Conservation (phyloP, 1,140 invertebrate genomes). For the Matsumurasca onukii region DNA sequence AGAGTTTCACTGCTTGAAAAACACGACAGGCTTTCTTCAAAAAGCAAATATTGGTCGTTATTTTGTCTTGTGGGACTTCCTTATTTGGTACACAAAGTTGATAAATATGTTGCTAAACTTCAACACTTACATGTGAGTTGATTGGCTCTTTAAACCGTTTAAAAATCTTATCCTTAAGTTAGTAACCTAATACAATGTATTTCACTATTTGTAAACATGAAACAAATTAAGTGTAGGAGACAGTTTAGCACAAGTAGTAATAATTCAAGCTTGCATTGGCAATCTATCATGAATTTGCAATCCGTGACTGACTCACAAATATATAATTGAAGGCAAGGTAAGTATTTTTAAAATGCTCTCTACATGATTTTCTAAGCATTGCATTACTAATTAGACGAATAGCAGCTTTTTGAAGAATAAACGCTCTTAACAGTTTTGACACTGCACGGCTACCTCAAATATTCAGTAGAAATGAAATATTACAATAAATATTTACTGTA, state of each 20-base stretch:
- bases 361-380: background rate
- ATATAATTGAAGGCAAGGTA: background rate
- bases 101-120: background rate
- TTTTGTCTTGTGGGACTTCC: background rate
- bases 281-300: background rate
- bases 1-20: too few species aligned
- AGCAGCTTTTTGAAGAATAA: too few species aligned
- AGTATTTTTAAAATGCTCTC: background rate
- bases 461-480: too few species aligned
- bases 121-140: background rate
- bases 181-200: background rate
- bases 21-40: too few species aligned
- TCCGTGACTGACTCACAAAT: background rate
- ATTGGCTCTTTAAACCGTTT: background rate
- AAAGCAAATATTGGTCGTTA: background rate
- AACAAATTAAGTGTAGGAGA: background rate
- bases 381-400: background rate
- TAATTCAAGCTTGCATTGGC: too few species aligned
- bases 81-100: background rate
- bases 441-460: too few species aligned
- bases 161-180: background rate
- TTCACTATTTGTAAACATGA: background rate
- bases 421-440: too few species aligned
- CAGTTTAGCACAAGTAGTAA: background rate
- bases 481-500: too few species aligned